phyloP scores from a whole-genome alignment of 2,113 vertebrate genomes.

The Acinonyx jubatus region DNA sequence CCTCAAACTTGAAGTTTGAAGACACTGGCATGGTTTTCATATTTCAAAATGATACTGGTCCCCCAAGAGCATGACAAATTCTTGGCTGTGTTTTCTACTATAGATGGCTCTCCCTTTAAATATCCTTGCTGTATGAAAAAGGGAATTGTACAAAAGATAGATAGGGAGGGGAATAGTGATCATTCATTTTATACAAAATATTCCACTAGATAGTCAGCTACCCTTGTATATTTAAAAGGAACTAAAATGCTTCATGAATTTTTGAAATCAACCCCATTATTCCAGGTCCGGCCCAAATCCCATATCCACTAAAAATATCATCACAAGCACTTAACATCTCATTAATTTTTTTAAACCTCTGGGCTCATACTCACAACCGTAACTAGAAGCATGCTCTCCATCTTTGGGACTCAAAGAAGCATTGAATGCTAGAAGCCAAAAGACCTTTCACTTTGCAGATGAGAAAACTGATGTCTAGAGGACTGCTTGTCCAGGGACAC shows the following conservation, averaged over 20 bases:
- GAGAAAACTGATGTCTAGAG: not conserved
- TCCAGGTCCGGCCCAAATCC: conserved; percentile 18
- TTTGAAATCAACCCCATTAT: conserved; percentile 46
- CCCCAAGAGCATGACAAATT: conserved; percentile 43
- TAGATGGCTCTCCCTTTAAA: conserved; percentile 44
- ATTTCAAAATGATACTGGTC: conserved; percentile 26
- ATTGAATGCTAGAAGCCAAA: not conserved
- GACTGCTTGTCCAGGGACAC: not conserved
- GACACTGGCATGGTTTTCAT: conserved; percentile 27
- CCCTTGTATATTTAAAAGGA: conserved; percentile 35
- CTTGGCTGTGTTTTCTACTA: conserved; percentile 37
- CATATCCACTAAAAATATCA: conserved; percentile 48
- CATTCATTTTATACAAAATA: conserved; percentile 39
- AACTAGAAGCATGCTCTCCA: conserved; percentile 4
- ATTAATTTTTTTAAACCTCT: conserved; percentile 57
- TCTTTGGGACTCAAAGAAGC: not conserved
- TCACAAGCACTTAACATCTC: conserved; percentile 48
- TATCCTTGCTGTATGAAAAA: conserved; percentile 47
- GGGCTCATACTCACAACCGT: conserved; percentile 1
- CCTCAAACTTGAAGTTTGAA: conserved; percentile 60
- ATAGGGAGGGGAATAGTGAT: not conserved
- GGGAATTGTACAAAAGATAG: conserved; percentile 24
- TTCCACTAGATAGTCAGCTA: conserved; percentile 33
- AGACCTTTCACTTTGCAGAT: not conserved
- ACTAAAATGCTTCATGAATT: conserved; percentile 60